Base-by-base conservation (phyloP, 2,888 invertebrate genomes). In the Podabrus alpinus region DNA sequence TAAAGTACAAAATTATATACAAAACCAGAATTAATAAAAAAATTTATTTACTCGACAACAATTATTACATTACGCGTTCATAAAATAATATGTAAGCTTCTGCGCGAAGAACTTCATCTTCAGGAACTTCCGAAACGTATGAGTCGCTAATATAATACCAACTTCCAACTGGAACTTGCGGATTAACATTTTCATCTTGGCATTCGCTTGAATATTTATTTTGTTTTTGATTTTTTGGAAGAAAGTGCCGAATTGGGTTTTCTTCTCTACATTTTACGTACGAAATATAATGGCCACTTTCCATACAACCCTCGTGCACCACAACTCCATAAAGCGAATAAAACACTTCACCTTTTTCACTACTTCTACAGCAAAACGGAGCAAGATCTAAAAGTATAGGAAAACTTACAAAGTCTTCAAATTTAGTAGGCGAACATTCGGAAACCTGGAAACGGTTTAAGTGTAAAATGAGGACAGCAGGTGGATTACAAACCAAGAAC, bases 51-150 rank as follows among this genome's bases (percentile, higher is more conserved):
- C 11, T 3, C 9, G 11, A 29, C 11, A 25, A 25, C 11, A 29
- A 29, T 29, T n/a, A 1, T 88, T 93, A 96, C 87, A 94, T 89
- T 86, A 98, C 94, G 86, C 98, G 92, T 88, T 98, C 98, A 87
- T 99, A 99, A 88, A 99, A 99, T 60, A 99, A 90, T 69, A 99
- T 90, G 88, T 99, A 99, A 15, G 99, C 98, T 87, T 98, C 96
- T 75, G 94, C 94, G 81, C 91, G 89, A 66, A 97, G 89, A 74
- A 98, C 98, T 79, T 91, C 90, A 2, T 92, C 92, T 86, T 97
- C 95, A 72, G 91, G 90, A 19, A 95, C 94, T 86, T 95, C 94
- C 59, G 91, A 90, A 0, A 98, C 97, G 84, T 93, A 91, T 74
- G 94, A 94, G 88, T 99, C 99, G 73, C 97, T 97, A 68, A 97